These are phyloP conservation scores for Acleris cristana DNA, from an alignment of 2,888 invertebrate species.

Conservation along the genomic window DNA sequence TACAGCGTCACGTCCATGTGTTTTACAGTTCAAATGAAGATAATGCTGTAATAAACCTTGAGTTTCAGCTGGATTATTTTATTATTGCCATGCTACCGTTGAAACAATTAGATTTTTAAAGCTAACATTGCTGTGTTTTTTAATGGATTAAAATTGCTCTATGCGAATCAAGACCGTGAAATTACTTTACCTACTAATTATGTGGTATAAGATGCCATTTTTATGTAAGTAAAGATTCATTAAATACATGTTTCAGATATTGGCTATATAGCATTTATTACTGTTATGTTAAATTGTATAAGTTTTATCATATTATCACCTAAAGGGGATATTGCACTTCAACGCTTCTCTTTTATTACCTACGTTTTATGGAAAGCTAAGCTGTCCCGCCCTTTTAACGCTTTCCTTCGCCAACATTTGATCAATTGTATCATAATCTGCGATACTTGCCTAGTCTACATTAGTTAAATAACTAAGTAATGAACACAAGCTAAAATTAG, in stretches of 20 bases:
- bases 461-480: not conserved
- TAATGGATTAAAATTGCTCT: too few relatives aligned
- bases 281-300: not conserved
- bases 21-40: slow-evolving; percentile 18
- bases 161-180: not conserved
- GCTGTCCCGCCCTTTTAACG: slow-evolving; percentile 11
- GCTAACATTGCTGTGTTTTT: too few relatives aligned
- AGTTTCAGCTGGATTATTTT: not conserved
- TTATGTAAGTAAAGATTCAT: too few relatives aligned
- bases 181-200: not conserved
- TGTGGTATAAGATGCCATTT: not conserved
- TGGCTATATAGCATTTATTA: not conserved
- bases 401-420: slow-evolving; percentile 7
- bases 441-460: not conserved
- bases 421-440: slow-evolving; percentile 5
- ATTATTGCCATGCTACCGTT: too few relatives aligned
- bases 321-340: slow-evolving; percentile 26
- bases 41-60: slow-evolving; percentile 23
- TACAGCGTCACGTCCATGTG: slow-evolving; percentile 20
- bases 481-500: not conserved
- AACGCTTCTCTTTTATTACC: slow-evolving; percentile 20
- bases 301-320: slow-evolving; percentile 20
- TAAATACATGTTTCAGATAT: not conserved
- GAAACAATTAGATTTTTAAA: not conserved
- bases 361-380: slow-evolving; percentile 12